Conservation (phyloP, 1,140 invertebrate species). For the Hycleus phaleratus region DNA sequence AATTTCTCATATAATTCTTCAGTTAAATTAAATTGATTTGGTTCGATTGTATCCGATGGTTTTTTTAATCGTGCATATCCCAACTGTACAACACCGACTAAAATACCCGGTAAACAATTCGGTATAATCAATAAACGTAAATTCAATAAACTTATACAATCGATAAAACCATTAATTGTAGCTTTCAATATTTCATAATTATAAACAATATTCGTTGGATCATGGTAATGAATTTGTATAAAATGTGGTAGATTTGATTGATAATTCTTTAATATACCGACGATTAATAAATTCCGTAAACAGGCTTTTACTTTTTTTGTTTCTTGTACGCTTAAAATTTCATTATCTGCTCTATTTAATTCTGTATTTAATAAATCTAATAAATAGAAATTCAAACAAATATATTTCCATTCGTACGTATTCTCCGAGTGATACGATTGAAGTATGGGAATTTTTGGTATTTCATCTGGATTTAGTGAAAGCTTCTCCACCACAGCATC, state of each 20-base stretch:
- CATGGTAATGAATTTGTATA: conserved; percentile 40
- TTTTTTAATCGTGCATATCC: conserved; percentile 56
- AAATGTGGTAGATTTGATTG: conserved; percentile 52
- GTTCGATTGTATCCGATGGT: conserved; percentile 37
- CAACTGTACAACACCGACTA: conserved; percentile 63
- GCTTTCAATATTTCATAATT: conserved; percentile 25
- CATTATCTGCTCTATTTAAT: neutral
- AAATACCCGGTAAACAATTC: conserved; percentile 46
- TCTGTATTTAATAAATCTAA: conserved; percentile 9
- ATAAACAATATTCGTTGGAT: conserved; percentile 16
- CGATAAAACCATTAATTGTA: conserved; percentile 34
- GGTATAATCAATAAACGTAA: conserved; percentile 42
- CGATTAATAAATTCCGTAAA: conserved; percentile 52
- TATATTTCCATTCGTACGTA: conserved; percentile 5
- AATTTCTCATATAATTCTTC: conserved; percentile 47
- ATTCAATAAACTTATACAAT: conserved; percentile 21
- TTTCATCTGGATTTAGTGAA: no score
- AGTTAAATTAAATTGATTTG: conserved; percentile 41
- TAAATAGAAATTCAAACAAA: conserved; percentile 9
- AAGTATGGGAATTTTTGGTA: no score
- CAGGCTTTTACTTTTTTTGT: conserved; percentile 46
- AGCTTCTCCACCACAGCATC: no score
- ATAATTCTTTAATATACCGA: conserved; percentile 59
- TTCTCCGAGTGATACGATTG: no score
- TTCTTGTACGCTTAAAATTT: conserved; percentile 48